A percentile compares a stretch with the other conserved stretches of the same genome.
phyloP scores from a whole-genome alignment of 1,140 invertebrate species.

The Pygmarrhopalites habei region DNA sequence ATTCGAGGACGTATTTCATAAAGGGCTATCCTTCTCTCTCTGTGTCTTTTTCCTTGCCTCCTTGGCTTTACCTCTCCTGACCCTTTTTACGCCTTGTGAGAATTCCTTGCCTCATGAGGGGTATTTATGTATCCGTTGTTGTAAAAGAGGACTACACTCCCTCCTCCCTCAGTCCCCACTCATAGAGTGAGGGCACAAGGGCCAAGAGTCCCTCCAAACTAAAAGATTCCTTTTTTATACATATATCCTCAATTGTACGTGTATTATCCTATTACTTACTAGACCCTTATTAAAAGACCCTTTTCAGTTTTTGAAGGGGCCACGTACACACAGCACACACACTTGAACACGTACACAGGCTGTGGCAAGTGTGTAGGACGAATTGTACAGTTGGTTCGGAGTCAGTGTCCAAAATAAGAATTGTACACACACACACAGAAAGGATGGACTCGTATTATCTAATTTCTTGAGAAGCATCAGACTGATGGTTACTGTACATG shows the following conservation, averaged over 20 bases:
- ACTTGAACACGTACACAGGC: too few relatives aligned
- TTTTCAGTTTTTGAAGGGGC: too few relatives aligned
- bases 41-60: not conserved
- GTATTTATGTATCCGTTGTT: not conserved
- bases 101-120: conserved; percentile 27
- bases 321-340: too few relatives aligned
- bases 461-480: too few relatives aligned
- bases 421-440: too few relatives aligned
- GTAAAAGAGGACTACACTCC: not conserved
- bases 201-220: not conserved
- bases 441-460: too few relatives aligned
- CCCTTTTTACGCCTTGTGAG: conserved; percentile 35
- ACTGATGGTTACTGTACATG: too few relatives aligned
- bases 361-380: too few relatives aligned
- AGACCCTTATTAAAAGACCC: too few relatives aligned
- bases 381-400: too few relatives aligned
- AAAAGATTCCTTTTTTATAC: not conserved
- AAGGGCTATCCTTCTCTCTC: not conserved
- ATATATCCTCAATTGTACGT: not conserved
- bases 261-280: not conserved
- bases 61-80: conserved; percentile 12
- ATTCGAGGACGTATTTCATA: conserved; percentile 10
- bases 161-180: not conserved
- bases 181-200: not conserved
- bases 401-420: too few relatives aligned